A percentile compares a stretch with the other conserved stretches of the same genome.
These are phyloP conservation scores for Neodiprion pinetum DNA, from an alignment of 1,140 invertebrate genomes.

Conservation along the genomic window DNA sequence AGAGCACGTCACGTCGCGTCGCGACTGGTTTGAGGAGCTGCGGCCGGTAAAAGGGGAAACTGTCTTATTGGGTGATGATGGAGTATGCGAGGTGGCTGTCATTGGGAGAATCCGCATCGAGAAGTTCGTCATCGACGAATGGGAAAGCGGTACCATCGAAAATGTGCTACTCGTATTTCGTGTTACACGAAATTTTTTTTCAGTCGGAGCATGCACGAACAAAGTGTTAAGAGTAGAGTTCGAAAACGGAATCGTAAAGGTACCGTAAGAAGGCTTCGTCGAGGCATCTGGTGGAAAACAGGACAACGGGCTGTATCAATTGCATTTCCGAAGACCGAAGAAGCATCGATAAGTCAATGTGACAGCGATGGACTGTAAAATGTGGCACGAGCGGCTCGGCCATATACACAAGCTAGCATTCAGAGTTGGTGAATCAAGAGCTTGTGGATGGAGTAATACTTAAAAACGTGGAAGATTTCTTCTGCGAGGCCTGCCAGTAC, in stretches of 20 bases:
- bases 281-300: constrained; percentile 27
- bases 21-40: constrained; percentile 36
- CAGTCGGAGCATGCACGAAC: constrained; percentile 25
- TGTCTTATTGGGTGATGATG: constrained; percentile 34
- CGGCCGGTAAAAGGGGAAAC: constrained; percentile 6
- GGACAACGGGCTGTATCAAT: neutral
- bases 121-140: constrained; percentile 28
- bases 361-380: constrained; percentile 15
- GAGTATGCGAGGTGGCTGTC: constrained; percentile 24
- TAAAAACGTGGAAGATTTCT: constrained; percentile 22
- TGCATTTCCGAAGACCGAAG: constrained; percentile 17
- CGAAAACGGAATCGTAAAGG: constrained; percentile 19
- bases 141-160: constrained; percentile 25
- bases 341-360: constrained; percentile 8
- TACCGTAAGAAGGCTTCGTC: constrained; percentile 22
- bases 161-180: constrained; percentile 30
- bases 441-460: constrained; percentile 13
- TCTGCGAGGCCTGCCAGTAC: constrained; percentile 48
- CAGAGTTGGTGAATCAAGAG: constrained; percentile 3
- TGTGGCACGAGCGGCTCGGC: constrained; percentile 28
- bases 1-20: constrained; percentile 31
- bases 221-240: constrained; percentile 30
- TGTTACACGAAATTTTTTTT: constrained; percentile 31
- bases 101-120: constrained; percentile 29
- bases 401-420: constrained; percentile 16